These are phyloP conservation scores for Vollenhovia emeryi DNA, from an alignment of 1,140 invertebrate species.

Conservation along the genomic window DNA sequence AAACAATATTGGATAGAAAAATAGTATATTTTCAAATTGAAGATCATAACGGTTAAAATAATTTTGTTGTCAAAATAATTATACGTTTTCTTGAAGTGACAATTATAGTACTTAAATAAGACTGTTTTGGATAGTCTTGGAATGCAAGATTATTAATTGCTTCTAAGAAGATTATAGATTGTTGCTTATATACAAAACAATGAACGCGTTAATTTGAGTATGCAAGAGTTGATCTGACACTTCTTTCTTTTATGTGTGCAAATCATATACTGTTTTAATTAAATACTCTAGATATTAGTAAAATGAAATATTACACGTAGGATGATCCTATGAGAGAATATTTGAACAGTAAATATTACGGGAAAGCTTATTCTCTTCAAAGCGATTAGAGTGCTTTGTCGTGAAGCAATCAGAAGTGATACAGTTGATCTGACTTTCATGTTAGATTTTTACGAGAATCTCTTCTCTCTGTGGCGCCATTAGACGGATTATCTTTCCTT, in stretches of 20 bases:
- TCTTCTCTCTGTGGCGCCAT: not conserved
- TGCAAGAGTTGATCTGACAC: too few species aligned
- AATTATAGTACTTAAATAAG: too few species aligned
- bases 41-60: too few species aligned
- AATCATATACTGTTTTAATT: not conserved
- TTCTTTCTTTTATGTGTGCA: not conserved
- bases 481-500: conserved; percentile 26
- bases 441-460: conserved; percentile 4
- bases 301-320: not conserved
- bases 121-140: too few species aligned
- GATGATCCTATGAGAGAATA: not conserved
- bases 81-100: too few species aligned
- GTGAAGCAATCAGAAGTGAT: not conserved
- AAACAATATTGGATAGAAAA: too few species aligned
- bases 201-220: too few species aligned
- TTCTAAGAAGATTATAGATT: too few species aligned
- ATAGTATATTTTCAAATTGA: too few species aligned
- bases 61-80: too few species aligned
- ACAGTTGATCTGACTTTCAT: not conserved
- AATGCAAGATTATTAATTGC: too few species aligned
- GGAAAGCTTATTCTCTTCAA: not conserved
- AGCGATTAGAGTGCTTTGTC: not conserved
- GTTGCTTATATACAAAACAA: too few species aligned
- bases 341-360: not conserved
- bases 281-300: not conserved